phyloP scores from a whole-genome alignment of 2,113 vertebrate species.

The Ameiurus melas region DNA sequence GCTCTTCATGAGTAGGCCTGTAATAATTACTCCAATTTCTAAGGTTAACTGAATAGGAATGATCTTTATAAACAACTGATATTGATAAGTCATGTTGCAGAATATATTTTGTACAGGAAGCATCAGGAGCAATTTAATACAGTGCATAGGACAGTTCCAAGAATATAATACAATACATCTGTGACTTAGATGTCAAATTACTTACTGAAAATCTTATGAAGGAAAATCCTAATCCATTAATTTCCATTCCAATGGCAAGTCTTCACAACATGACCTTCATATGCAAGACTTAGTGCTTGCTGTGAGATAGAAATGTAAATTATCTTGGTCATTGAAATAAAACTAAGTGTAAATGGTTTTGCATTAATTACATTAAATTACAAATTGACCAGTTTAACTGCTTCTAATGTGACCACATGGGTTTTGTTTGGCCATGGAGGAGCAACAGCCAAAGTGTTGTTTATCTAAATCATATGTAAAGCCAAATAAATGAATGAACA shows the following conservation, averaged over 20 bases:
- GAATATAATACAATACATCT: neutral
- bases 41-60: neutral
- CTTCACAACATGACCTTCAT: neutral
- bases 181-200: neutral
- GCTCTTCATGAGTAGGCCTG: neutral
- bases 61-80: neutral
- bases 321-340: neutral
- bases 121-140: neutral
- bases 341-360: neutral
- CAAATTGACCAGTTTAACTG: neutral
- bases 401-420: neutral
- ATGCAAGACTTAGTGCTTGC: neutral
- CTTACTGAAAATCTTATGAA: neutral
- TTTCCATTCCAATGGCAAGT: neutral
- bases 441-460: neutral
- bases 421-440: neutral
- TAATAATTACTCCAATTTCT: neutral
- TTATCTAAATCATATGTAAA: neutral
- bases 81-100: neutral
- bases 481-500: neutral
- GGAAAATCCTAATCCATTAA: neutral
- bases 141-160: neutral
- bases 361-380: slow-evolving; percentile 2
- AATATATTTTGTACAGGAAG: neutral
- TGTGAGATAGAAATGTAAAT: neutral